Percentiles rank a stretch among this genome's conserved stretches.
phyloP scores from a whole-genome alignment of 1,140 invertebrate species.

The Zaprionus vittiger region DNA sequence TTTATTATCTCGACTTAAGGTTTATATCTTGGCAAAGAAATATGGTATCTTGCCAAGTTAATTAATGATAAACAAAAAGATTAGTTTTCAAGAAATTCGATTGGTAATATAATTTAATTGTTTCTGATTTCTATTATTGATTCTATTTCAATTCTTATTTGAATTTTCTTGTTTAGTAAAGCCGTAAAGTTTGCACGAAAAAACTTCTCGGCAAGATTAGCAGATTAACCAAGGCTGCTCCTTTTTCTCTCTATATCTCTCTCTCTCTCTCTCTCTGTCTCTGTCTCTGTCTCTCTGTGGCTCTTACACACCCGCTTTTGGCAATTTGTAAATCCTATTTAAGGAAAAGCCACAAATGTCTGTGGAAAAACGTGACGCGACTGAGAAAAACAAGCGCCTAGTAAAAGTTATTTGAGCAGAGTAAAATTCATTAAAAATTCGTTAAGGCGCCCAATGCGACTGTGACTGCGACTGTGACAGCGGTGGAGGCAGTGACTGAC shows the following conservation, averaged over 20 bases:
- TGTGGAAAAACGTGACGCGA: conserved; percentile 53
- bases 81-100: no score
- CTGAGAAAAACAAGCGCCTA: conserved; percentile 47
- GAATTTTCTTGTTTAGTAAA: neutral
- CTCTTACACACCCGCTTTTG: conserved; percentile 7
- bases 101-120: no score
- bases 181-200: neutral
- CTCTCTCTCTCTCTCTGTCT: no score
- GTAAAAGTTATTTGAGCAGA: conserved; percentile 78
- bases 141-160: neutral
- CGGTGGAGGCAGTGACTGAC: neutral
- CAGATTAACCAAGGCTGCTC: neutral
- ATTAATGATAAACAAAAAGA: no score
- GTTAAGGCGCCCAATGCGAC: conserved; percentile 46
- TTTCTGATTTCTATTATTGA: neutral
- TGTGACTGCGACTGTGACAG: conserved; percentile 20
- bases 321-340: conserved; percentile 27
- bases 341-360: conserved; percentile 26
- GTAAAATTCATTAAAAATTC: conserved; percentile 79
- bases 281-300: no score
- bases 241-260: no score
- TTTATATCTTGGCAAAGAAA: neutral
- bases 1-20: neutral
- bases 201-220: neutral
- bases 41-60: neutral